A percentile compares a stretch with the other conserved stretches of the same genome.
These are phyloP conservation scores for Hypomesus transpacificus DNA, from an alignment of 2,113 vertebrate genomes.

Conservation along the genomic window DNA sequence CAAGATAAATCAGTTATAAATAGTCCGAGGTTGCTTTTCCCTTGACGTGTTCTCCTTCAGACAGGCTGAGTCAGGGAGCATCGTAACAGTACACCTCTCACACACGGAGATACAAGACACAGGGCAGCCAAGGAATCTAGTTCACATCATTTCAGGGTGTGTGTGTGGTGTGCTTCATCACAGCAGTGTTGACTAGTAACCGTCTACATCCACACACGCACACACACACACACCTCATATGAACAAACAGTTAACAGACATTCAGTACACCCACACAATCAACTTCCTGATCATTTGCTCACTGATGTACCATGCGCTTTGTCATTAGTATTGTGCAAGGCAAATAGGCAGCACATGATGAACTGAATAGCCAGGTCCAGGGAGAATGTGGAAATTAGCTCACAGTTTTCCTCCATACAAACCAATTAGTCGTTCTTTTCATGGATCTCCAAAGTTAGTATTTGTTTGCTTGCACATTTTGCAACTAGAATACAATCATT, in stretches of 20 bases:
- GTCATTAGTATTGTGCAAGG: conserved; percentile 4
- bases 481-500: conserved; percentile 9
- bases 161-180: background rate
- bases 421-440: background rate
- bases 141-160: background rate
- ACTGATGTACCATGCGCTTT: background rate
- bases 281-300: conserved; percentile 5
- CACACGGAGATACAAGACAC: too few species aligned
- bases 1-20: conserved; percentile 6
- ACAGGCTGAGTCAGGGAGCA: too few species aligned
- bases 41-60: background rate
- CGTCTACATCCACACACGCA: conserved; percentile 15
- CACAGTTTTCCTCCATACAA: background rate
- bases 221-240: background rate
- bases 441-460: background rate
- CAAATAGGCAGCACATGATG: background rate
- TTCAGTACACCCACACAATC: too few species aligned
- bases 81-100: background rate
- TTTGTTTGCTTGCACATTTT: conserved; percentile 7
- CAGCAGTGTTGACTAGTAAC: background rate
- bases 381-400: background rate
- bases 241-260: conserved; percentile 20
- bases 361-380: background rate
- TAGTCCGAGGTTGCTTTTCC: background rate
- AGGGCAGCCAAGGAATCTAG: too few species aligned